These are phyloP conservation scores for Thymelicus acteon DNA, from an alignment of 2,888 invertebrate genomes.

Conservation along the genomic window DNA sequence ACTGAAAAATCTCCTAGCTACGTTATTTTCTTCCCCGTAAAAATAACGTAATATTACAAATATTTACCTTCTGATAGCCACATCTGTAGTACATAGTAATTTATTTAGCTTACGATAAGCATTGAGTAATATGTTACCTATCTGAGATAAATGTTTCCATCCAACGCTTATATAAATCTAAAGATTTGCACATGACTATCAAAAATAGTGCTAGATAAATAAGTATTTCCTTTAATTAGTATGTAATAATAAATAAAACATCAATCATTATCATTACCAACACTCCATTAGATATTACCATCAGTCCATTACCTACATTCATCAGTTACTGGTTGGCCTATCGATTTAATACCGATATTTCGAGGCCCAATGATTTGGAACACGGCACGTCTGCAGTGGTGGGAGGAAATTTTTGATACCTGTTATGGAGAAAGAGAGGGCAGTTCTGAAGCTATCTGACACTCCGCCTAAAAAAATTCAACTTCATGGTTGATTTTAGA, in stretches of 20 bases:
- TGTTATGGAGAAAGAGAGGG: too few species aligned
- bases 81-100: slow-evolving; percentile 9
- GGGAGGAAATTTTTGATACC: too few species aligned
- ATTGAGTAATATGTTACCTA: slow-evolving; percentile 31
- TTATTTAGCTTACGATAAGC: slow-evolving; percentile 32
- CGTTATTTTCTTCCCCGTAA: background rate
- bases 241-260: background rate
- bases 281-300: too few species aligned
- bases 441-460: too few species aligned
- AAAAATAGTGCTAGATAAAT: background rate
- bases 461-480: too few species aligned
- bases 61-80: slow-evolving; percentile 24
- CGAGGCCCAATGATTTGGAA: too few species aligned
- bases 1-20: too few species aligned
- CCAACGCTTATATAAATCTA: slow-evolving; percentile 17
- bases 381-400: too few species aligned
- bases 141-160: slow-evolving; percentile 26
- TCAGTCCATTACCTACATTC: too few species aligned
- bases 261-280: background rate
- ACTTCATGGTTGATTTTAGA: too few species aligned
- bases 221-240: background rate
- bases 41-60: slow-evolving; percentile 8
- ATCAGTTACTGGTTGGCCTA: too few species aligned
- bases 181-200: slow-evolving; percentile 19
- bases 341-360: too few species aligned